Evolutionary conservation across 35 echinoderm and acorn worm species (phyloP), one percentile per base, ranked within the genome.

Genomic region (Holothuria glaberrima): DNA sequence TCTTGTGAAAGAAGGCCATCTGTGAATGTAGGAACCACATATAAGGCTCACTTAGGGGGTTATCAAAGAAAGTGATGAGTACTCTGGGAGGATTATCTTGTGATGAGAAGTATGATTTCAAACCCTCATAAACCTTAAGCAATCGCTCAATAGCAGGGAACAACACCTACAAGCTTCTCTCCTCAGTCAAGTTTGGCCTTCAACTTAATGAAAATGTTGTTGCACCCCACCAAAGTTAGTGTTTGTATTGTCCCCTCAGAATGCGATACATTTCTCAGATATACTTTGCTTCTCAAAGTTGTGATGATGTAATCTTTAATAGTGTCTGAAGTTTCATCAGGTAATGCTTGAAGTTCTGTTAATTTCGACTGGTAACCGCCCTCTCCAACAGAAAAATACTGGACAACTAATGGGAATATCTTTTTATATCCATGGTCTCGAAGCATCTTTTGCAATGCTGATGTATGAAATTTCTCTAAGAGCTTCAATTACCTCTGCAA

Each of bases 211-310:
- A 41, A 41, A 41, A 41, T 41, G 36, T 41, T 41, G 36, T 82
- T n/a, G 14, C 38, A 82, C 12, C 19, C 44, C 78, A 3, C 78
- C 78, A 19, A 82, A 82, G 27, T 82, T 82, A 25, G 78, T 58
- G n/a, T 36, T 82, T 79, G 34, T 36, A 44, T 79, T 79, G 75
- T 79, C 75, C 7, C 75, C 75, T 10, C 38, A 22, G 52, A 82
- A 58, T 82, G 78, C 78, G 27, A 82, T 25, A 82, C 48, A 82
- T 54, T 81, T 82, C 27, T 25, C 38, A 14, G 22, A 22, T 30
- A 80, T 38, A 80, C 46, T 33, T 80, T 45, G 14, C 32, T 48
- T 41, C 38, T 80, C 25, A 30, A 80, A 41, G 31, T 41, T 80
- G 16, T 41, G 16, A 19, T 48, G 75, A 80, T 80, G 38, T 48